Base-by-base conservation (phyloP, 2,113 vertebrate species). In the Ceratotherium simum region DNA sequence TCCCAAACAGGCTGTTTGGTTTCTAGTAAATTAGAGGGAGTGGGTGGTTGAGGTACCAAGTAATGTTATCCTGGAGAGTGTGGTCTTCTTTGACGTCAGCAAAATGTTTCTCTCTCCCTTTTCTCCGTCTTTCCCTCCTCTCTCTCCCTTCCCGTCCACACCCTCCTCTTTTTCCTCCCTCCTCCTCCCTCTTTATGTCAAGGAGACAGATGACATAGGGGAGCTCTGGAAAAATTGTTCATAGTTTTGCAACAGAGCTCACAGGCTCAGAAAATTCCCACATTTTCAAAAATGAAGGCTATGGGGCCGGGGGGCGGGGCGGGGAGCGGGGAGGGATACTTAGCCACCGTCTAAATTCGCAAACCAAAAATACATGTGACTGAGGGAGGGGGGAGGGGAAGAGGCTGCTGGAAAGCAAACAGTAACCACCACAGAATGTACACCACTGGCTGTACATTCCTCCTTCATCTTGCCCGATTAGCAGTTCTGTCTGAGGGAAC, bases 1-100 rank as follows among this genome's bases (percentile, higher is more conserved):
- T 98, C 98, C 97, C 84, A 98, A 98, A 97, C 96, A 96, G 92
- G 93, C 98, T 96, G 95, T 97, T 96, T 88, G 97, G 98, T 97
- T 98, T 98, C 97, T 98, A 98, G 97, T 96, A 98, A 98, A 99
- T 98, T 97, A 98, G 97, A 98, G 98, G 96, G 97, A 98, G 98
- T 98, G 98, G 98, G 97, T 1, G 98, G 98, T 29, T 96, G 97
- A 98, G 96, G 97, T 92, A 95, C 94, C 90, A 54, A 97, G 97
- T 97, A 98, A 98, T 97, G 98, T 85, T 97, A 98, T 95, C 97
- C 98, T 97, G 94, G 11, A 31, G 87, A 96, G 75, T 98, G 97
- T 96, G 98, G 98, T 97, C 98, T 95, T 96, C 97, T 97, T 93
- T 98, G 98, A 98, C 98, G 98, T 99, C 98, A 98, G 97, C 93